These are phyloP conservation scores for Ormyrus rosae DNA, from an alignment of 2,888 invertebrate genomes.

Conservation along the genomic window DNA sequence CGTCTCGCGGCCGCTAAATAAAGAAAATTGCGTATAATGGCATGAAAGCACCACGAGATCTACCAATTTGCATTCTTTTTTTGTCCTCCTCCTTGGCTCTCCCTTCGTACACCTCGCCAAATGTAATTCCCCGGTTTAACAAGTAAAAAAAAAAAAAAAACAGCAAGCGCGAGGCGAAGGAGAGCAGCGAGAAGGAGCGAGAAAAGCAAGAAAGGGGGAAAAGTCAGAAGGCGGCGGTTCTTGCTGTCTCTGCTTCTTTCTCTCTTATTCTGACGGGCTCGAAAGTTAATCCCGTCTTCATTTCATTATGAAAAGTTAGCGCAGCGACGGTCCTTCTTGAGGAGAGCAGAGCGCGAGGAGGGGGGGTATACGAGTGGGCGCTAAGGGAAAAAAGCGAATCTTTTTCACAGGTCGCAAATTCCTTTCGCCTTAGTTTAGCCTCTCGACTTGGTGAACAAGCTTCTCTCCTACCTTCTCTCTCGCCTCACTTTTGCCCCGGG, in stretches of 20 bases:
- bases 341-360: background rate
- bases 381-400: constrained; percentile 47
- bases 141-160: background rate
- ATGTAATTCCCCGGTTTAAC: constrained; percentile 18
- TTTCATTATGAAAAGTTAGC: constrained; percentile 57
- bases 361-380: background rate
- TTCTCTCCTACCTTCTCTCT: constrained; percentile 47
- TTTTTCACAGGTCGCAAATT: constrained; percentile 57
- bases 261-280: constrained; percentile 36
- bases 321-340: constrained; percentile 7
- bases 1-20: constrained; percentile 27
- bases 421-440: constrained; percentile 51
- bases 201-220: background rate
- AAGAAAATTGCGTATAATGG: constrained; percentile 50
- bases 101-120: background rate
- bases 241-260: background rate
- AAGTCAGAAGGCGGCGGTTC: constrained; percentile 1
- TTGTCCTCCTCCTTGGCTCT: background rate
- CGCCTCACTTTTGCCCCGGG: background rate
- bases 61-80: constrained; percentile 39
- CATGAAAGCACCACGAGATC: constrained; percentile 36
- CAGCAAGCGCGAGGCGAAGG: background rate
- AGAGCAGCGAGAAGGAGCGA: background rate
- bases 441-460: constrained; percentile 24
- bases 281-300: constrained; percentile 56